Evolutionary conservation across 2,113 vertebrate genomes (phyloP).

Genomic region (Thermophis baileyi): DNA sequence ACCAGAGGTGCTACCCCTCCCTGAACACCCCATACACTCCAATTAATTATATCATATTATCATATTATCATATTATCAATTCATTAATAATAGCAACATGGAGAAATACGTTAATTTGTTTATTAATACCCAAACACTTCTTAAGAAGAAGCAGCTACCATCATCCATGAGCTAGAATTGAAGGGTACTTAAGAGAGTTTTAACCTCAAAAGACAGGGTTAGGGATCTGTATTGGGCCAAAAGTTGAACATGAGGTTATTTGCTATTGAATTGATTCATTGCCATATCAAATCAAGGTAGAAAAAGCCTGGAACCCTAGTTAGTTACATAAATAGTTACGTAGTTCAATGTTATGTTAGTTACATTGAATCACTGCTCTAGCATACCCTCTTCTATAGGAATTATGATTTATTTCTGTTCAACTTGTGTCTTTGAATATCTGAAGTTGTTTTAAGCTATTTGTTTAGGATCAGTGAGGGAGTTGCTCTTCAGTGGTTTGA

Average conservation of each 20-base stretch:
- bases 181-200: neutral
- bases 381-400: neutral
- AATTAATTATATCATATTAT: too few species aligned
- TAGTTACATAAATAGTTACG: neutral
- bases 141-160: neutral
- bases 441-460: neutral
- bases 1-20: too few species aligned
- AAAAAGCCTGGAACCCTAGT: neutral
- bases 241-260: neutral
- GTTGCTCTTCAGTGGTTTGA: neutral
- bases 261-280: neutral
- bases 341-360: too few species aligned
- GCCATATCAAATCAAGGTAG: neutral
- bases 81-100: neutral
- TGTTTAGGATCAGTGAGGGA: neutral
- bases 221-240: neutral
- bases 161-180: neutral
- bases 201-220: neutral
- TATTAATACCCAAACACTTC: neutral
- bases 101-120: slow-evolving; percentile 3
- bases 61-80: too few species aligned
- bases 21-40: too few species aligned
- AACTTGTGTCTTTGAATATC: neutral
- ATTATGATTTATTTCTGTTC: neutral
- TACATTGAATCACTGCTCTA: neutral